A percentile compares a stretch with the other conserved stretches of the same genome.
phyloP scores from a whole-genome alignment of 2,888 invertebrate genomes.

The Erebia ligea region DNA sequence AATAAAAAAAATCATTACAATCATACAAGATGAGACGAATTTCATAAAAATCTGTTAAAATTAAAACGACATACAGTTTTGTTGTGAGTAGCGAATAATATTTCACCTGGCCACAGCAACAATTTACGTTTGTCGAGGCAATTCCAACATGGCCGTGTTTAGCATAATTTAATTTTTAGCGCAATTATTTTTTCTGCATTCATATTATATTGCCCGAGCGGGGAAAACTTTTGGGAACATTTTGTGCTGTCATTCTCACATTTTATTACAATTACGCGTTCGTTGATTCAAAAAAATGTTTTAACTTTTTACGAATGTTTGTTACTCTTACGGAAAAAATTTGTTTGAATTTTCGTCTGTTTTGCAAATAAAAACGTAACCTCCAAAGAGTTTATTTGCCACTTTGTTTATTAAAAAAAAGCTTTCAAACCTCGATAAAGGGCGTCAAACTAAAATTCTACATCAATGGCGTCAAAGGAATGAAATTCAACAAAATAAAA shows the following conservation, averaged over 20 bases:
- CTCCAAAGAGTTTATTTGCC: constrained; percentile 17
- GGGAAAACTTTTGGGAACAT: not conserved
- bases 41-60: not conserved
- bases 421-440: constrained; percentile 26
- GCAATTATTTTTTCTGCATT: constrained; percentile 5
- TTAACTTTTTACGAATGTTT: constrained; percentile 11
- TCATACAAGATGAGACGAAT: too few relatives aligned
- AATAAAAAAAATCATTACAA: too few relatives aligned
- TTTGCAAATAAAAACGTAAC: constrained; percentile 24
- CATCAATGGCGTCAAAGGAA: constrained; percentile 31
- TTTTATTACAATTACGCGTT: constrained; percentile 13
- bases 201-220: not conserved
- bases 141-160: constrained; percentile 9
- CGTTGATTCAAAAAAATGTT: constrained; percentile 13
- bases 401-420: constrained; percentile 28
- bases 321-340: constrained; percentile 1
- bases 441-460: too few relatives aligned
- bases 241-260: constrained; percentile 13
- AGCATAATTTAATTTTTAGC: constrained; percentile 14
- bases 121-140: constrained; percentile 1
- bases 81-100: not conserved
- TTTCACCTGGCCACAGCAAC: not conserved
- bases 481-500: constrained; percentile 21
- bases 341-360: constrained; percentile 4
- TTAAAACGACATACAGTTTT: not conserved